Percentiles rank a stretch among this genome's conserved stretches.
These are phyloP conservation scores for Takifugu ocellatus DNA, from an alignment of 2,797 vertebrate genomes.

Conservation along the genomic window DNA sequence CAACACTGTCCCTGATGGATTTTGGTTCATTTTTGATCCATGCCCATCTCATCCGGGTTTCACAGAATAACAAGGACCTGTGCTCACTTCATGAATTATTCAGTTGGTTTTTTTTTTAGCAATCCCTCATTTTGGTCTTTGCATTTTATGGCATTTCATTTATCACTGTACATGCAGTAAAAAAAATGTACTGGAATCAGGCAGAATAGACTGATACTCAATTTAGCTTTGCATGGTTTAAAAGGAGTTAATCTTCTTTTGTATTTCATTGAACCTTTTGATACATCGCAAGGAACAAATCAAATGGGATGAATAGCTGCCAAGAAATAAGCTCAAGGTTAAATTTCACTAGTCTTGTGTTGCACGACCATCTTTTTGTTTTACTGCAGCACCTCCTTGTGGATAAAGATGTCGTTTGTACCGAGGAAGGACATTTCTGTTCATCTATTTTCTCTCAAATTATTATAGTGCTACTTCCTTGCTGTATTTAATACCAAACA, in stretches of 20 bases:
- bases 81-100: too few species aligned
- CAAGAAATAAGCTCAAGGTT: slow-evolving; percentile 4
- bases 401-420: slow-evolving; percentile 12
- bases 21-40: too few species aligned
- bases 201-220: too few species aligned
- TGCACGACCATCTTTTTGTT: slow-evolving; percentile 14
- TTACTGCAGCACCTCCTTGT: slow-evolving; percentile 45
- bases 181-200: too few species aligned
- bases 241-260: not conserved
- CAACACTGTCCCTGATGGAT: too few species aligned
- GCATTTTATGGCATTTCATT: too few species aligned
- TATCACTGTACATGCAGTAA: too few species aligned
- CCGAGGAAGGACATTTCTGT: not conserved
- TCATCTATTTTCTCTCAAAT: not conserved
- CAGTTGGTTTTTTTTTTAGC: too few species aligned
- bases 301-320: slow-evolving; percentile 1
- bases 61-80: too few species aligned
- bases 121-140: too few species aligned
- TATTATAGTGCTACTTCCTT: not conserved
- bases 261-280: not conserved
- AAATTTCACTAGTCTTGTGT: slow-evolving; percentile 22
- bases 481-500: not conserved
- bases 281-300: not conserved
- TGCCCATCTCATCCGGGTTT: too few species aligned
- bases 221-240: not conserved